phyloP scores from a whole-genome alignment of 2,888 invertebrate species.

The Alsophila aescularia region DNA sequence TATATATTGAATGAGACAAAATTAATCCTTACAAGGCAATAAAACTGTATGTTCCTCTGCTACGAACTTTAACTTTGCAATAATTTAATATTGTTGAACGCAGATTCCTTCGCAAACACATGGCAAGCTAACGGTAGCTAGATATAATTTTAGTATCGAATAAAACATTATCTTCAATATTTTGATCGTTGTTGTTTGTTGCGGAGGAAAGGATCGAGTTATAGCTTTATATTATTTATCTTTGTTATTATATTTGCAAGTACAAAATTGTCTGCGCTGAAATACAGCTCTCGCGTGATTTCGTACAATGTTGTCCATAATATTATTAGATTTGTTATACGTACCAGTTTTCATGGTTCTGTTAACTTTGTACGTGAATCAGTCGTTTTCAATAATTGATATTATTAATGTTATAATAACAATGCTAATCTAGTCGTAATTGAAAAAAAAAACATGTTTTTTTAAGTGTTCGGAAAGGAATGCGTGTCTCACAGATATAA shows the following conservation, averaged over 20 bases:
- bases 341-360: slow-evolving; percentile 49
- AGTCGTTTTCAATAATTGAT: slow-evolving; percentile 59
- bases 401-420: slow-evolving; percentile 67
- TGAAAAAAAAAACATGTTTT: slow-evolving; percentile 51
- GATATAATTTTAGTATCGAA: slow-evolving; percentile 56
- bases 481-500: slow-evolving; percentile 61
- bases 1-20: slow-evolving; percentile 8
- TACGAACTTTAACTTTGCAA: slow-evolving; percentile 7
- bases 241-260: slow-evolving; percentile 63
- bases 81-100: slow-evolving; percentile 16
- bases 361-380: slow-evolving; percentile 51
- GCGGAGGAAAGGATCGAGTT: slow-evolving; percentile 62
- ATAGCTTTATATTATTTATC: slow-evolving; percentile 76
- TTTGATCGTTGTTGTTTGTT: slow-evolving; percentile 68
- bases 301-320: slow-evolving; percentile 54
- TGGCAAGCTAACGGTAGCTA: slow-evolving; percentile 52
- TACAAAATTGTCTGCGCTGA: slow-evolving; percentile 64
- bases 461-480: slow-evolving; percentile 56
- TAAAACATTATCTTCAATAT: slow-evolving; percentile 58
- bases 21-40: slow-evolving; percentile 22
- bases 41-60: slow-evolving; percentile 14
- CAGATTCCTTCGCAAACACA: slow-evolving; percentile 52
- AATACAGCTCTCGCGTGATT: slow-evolving; percentile 49
- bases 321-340: slow-evolving; percentile 33
- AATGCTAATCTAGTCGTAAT: slow-evolving; percentile 62